Conservation (phyloP, 1,140 invertebrate genomes). For the Cyclargus thomasi region DNA sequence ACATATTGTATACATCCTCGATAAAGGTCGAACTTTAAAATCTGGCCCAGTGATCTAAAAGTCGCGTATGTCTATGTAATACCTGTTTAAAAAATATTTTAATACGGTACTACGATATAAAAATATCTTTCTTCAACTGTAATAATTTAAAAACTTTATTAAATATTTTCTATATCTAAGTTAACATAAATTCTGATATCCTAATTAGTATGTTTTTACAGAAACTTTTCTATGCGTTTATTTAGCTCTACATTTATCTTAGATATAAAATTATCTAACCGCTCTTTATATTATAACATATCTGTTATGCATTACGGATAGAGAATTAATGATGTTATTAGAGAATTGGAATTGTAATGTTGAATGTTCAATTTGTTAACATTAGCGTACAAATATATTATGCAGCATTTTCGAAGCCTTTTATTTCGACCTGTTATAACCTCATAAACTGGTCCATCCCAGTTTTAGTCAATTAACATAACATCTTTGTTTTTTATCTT, state of each 20-base stretch:
- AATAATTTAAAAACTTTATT: neutral
- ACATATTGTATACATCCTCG: too few species aligned
- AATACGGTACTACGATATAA: neutral
- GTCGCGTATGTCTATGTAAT: neutral
- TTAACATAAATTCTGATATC: neutral
- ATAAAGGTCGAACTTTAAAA: too few species aligned
- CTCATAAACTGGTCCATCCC: too few species aligned
- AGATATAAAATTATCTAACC: neutral
- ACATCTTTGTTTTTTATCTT: too few species aligned
- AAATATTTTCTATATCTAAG: neutral
- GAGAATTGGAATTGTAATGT: constrained; percentile 32
- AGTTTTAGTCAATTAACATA: too few species aligned
- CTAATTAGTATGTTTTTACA: neutral
- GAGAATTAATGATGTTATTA: neutral
- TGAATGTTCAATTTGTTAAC: constrained; percentile 41
- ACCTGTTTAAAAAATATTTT: neutral
- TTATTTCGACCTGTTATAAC: constrained; percentile 16
- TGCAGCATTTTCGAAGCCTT: constrained; percentile 24
- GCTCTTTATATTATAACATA: neutral
- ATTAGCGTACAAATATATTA: constrained; percentile 33
- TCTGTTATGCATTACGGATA: constrained; percentile 5
- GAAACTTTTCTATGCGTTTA: neutral
- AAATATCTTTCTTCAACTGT: neutral
- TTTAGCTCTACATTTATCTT: neutral
- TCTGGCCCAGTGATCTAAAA: too few species aligned